Evolutionary conservation across 2,888 invertebrate species (phyloP), one percentile per base, ranked within the genome.

Genomic region (Andricus curvator): DNA sequence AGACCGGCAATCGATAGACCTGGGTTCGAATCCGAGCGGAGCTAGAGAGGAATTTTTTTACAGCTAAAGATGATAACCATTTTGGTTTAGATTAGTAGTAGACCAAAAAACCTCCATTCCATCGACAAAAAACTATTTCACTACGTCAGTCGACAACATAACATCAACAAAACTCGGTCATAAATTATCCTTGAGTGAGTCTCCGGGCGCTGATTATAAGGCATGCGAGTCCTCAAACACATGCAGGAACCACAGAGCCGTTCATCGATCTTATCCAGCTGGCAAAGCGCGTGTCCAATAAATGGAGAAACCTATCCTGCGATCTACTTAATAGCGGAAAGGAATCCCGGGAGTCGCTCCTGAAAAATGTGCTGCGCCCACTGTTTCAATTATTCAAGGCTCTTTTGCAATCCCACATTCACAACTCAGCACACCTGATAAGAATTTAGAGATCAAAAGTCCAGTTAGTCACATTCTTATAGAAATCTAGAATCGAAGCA

Each of bases 251-350:
- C 29, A 20, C 70, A 25, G 20, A 70, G 48, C 29, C 70, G 25
- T 70, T 70, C 48, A 70, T 70, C 70, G 70, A 70, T 70, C 70
- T 70, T 25, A 48, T 48, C 44, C 70, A 70, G 29, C 29, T 70
- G 70, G 70, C 17, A 70, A 70, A 70, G 48, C 70, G 70, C 70
- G 70, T 70, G 48, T 70, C 70, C 25, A 70, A 51, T 68, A 70
- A 4, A 15, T 29, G 17, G 13, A 51, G 70, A 33, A 33, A 37
- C 37, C 66, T 29, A 66, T 66, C 37, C 70, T 48, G 25, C 70
- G 48, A 70, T 70, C 48, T 70, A 70, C 70, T 51, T 70, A 70
- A 70, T 70, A 70, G 70, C 70, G 22, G 70, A 74, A 74, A 74
- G 51, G 51, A 74, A 74, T 74, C 51, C 29, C 51, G 20, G 9